Conservation (phyloP, 2,888 invertebrate species). For the Drosophila kambysellisi region DNA sequence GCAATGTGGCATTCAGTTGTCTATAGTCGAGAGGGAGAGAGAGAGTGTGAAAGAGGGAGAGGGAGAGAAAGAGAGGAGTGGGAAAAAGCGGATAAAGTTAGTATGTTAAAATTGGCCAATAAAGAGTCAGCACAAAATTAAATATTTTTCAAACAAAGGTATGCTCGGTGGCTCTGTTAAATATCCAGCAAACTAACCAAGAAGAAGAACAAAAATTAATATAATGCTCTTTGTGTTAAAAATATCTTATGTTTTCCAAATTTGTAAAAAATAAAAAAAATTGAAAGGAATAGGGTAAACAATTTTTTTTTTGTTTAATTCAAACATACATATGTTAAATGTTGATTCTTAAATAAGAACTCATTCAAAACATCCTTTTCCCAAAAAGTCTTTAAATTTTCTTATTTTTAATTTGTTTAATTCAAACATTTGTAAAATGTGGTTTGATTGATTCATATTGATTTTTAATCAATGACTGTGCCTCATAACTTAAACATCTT, state of each 20-base stretch:
- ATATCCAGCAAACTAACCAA: slow-evolving; percentile 1
- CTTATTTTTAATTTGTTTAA: not conserved
- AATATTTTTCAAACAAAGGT: not conserved
- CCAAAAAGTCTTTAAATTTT: not conserved
- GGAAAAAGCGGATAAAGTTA: not conserved
- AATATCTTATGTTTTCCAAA: too few relatives aligned
- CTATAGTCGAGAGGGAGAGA: slow-evolving; percentile 55
- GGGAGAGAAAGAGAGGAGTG: not conserved
- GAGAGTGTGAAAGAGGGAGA: not conserved
- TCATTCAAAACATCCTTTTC: not conserved
- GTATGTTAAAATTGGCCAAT: slow-evolving; percentile 26
- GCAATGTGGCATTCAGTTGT: slow-evolving; percentile 84
- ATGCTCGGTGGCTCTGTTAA: not conserved
- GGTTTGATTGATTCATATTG: not conserved
- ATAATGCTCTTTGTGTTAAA: not conserved
- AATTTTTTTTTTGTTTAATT: too few relatives aligned
- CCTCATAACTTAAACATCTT: not conserved
- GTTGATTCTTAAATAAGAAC: too few relatives aligned
- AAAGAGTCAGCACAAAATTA: slow-evolving; percentile 37
- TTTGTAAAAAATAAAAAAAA: too few relatives aligned
- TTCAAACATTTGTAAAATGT: not conserved
- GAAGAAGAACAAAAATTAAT: not conserved
- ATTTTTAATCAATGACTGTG: not conserved
- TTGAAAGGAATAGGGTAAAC: too few relatives aligned
- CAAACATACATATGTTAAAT: too few relatives aligned